Base-by-base conservation (phyloP, 2,888 invertebrate genomes). In the Keiferia lycopersicella region DNA sequence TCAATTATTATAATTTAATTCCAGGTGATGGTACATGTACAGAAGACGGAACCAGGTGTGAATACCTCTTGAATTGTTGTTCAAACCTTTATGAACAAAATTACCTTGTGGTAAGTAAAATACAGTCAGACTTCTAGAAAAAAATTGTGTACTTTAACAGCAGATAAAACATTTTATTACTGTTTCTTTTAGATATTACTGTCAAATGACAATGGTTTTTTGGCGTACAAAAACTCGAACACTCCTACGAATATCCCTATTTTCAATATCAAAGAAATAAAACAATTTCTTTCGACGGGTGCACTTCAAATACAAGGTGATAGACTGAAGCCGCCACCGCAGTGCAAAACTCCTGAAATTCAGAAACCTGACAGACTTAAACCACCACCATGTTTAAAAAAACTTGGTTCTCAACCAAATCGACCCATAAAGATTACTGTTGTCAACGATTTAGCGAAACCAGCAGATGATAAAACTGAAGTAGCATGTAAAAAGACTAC, bases 161-260 rank as follows among this genome's bases (percentile, higher is more conserved):
- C 14, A 41, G 41, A 14, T 14, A 11, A 45, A 45, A n/a, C 16
- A 16, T 45, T n/a, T 45, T 1, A 4, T 45, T n/a, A 45, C 8
- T 16, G 12, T 41, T 41, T 84, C 66, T 53, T 53, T 53, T 67
- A 87, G 87, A 68, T 86, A 38, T 71, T 86, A 20, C 64, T 87
- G 41, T 76, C 80, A 14, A 78, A 83, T 65, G 73, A 82, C 64
- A 67, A 67, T 16, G 72, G 77, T 58, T 66, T 82, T 41, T 65
- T 76, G 39, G 67, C 63, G 50, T 71, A 70, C 48, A 76, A 75
- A 68, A 66, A 69, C n/a, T n/a, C n/a, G n/a, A n/a, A n/a, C n/a
- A n/a, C n/a, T 41, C 66, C 67, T 2, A 66, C 68, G 30, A 64
- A 67, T 12, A 67, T 79, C 26, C 69, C 71, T 10, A 73, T 78